These are phyloP conservation scores for Zoanthus sansibaricus DNA, from an alignment of 92 coral and sea anemone species.

Conservation along the genomic window DNA sequence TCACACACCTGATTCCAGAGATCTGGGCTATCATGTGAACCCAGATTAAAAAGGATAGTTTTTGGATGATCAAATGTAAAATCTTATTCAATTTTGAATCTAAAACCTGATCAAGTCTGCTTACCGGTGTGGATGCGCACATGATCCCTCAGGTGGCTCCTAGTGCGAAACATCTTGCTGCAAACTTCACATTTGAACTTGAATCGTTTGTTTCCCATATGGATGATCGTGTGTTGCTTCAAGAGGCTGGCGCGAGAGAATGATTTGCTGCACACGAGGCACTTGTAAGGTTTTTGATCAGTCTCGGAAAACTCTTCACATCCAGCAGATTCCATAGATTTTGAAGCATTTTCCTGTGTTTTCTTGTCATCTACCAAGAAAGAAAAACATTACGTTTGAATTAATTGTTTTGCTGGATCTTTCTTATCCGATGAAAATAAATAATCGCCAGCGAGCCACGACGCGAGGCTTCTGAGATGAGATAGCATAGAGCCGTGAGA, in stretches of 20 bases:
- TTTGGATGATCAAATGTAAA: no score
- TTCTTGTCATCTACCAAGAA: not conserved
- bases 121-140: conserved; percentile 97
- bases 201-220: conserved; percentile 96
- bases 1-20: no score
- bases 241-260: conserved; percentile 95
- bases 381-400: not conserved
- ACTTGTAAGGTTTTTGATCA: conserved; percentile 67
- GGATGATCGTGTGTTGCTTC: conserved; percentile 96
- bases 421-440: no score
- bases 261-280: conserved; percentile 85
- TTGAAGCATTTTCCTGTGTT: not conserved
- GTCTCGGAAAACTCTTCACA: conserved; percentile 5
- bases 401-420: not conserved
- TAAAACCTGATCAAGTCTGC: no score
- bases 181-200: conserved; percentile 97
- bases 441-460: no score
- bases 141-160: conserved; percentile 98
- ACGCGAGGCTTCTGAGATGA: no score
- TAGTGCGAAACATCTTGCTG: conserved; percentile 93
- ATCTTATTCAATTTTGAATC: no score
- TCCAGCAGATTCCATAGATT: not conserved
- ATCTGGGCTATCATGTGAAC: no score
- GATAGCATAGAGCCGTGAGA: no score
- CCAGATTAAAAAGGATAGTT: no score